Evolutionary conservation across 1,140 invertebrate species (phyloP), one percentile per base, ranked within the genome.

Genomic region (Odontomachus brunneus): DNA sequence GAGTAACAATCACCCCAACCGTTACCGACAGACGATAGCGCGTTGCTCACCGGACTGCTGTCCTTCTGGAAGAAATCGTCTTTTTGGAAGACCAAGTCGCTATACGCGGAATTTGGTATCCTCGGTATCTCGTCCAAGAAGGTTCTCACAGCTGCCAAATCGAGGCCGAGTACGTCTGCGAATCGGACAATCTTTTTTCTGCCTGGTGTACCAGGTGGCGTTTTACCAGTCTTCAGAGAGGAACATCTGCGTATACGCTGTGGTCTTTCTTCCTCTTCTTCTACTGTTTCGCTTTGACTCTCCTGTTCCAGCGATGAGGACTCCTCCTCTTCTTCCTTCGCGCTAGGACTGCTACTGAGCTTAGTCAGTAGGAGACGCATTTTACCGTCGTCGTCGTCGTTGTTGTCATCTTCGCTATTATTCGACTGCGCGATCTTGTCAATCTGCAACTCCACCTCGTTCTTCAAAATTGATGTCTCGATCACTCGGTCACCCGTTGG

Each of bases 101-200:
- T 96, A 89, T 96, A 98, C 2, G 98, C 98, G 0, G 97, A 98
- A 90, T 96, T 97, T 0, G 98, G 98, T 88, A 99, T 95, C 85
- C 96, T 97, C 1, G 98, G 98, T 82, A 98, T 96, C 93, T 98
- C 98, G 90, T 98, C 97, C 83, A 98, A 94, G 92, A 98, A 98
- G 2, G 97, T 98, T 89, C 98, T 96, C 0, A 99, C 97, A 89
- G 98, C 97, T 14, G 98, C 98, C 82, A 99, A 94, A 94, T 99
- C 98, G 9, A 99, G 94, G 0, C 98, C 98, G 44, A 99, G 94
- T 0, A 97, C 98, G 91, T 99, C 98, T 0, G 98, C 98, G 92
- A 99, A 99, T 19, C 98, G 95, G 0, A 99, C 98, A 49, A 98
- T 98, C 93, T 99, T 99, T 92, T 99, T 99, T 0, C 97, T 95